Conservation (phyloP, 2,113 vertebrate genomes). For the Apus apus region DNA sequence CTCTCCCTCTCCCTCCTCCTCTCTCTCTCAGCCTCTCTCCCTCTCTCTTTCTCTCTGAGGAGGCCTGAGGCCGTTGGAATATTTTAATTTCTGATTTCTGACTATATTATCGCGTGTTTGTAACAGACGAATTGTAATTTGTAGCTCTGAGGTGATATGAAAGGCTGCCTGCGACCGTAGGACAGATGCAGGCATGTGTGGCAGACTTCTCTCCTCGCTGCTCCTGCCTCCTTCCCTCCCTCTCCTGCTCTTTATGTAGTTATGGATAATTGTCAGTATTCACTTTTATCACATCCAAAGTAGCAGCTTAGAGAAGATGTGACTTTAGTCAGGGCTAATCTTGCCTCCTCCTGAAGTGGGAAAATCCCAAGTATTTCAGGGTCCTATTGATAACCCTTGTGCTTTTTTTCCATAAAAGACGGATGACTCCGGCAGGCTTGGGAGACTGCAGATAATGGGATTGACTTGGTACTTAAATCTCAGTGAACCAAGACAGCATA, state of each 20-base stretch:
- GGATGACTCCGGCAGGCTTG: constrained; percentile 87
- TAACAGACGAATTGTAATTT: constrained; percentile 78
- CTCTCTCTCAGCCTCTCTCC: constrained; percentile 35
- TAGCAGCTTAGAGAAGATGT: constrained; percentile 76
- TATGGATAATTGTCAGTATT: constrained; percentile 81
- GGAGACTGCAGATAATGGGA: constrained; percentile 95
- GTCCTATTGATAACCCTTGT: constrained; percentile 87
- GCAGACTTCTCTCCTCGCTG: neutral
- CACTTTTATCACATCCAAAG: constrained; percentile 79
- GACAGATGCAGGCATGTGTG: constrained; percentile 54
- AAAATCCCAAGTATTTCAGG: constrained; percentile 82
- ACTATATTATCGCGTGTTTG: constrained; percentile 74
- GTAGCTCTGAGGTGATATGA: constrained; percentile 73
- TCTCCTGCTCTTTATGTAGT: constrained; percentile 52
- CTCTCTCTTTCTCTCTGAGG: constrained; percentile 40
- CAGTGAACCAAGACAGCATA: constrained; percentile 94
- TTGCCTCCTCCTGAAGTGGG: constrained; percentile 77
- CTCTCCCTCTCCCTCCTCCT: constrained; percentile 29
- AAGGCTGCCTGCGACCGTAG: constrained; percentile 64
- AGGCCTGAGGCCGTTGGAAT: constrained; percentile 70
- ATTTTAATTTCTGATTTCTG: constrained; percentile 80
- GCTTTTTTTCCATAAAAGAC: constrained; percentile 84
- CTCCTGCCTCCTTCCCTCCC: constrained; percentile 20
- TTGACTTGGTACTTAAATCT: constrained; percentile 98
- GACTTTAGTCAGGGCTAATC: constrained; percentile 79